Conservation (phyloP, 2,888 invertebrate species). For the Drosophila demipolita region DNA sequence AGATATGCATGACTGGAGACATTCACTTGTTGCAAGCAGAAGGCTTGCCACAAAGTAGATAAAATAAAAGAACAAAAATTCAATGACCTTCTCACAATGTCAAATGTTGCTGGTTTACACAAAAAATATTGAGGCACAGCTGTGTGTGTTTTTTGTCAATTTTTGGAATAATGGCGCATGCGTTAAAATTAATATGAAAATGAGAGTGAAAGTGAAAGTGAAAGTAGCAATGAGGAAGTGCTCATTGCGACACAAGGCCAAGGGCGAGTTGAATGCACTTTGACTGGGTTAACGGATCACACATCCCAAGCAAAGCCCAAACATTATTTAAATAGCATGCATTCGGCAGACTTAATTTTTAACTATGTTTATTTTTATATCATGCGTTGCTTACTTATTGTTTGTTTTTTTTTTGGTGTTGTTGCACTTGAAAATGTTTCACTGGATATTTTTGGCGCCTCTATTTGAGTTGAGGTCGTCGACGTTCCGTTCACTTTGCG, state of each 20-base stretch:
- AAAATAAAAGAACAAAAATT: slow-evolving; percentile 4
- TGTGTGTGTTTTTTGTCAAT: slow-evolving; percentile 27
- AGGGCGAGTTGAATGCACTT: slow-evolving; percentile 79
- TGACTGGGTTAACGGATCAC: slow-evolving; percentile 14
- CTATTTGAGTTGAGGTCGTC: slow-evolving; percentile 52
- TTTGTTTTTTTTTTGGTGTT: slow-evolving; percentile 21
- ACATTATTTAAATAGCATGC: neutral
- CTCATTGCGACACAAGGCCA: slow-evolving; percentile 58
- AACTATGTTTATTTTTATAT: slow-evolving; percentile 1
- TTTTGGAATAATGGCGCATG: slow-evolving; percentile 63
- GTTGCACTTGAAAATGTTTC: slow-evolving; percentile 35
- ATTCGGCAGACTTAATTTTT: slow-evolving; percentile 2
- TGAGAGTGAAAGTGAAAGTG: slow-evolving; percentile 61
- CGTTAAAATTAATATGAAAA: slow-evolving; percentile 48
- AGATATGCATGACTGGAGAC: neutral
- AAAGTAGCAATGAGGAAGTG: slow-evolving; percentile 22
- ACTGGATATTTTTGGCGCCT: slow-evolving; percentile 58
- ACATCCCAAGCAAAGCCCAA: neutral
- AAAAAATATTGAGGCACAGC: slow-evolving; percentile 56
- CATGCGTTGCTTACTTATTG: slow-evolving; percentile 58
- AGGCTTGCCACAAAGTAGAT: neutral
- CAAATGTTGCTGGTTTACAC: slow-evolving; percentile 52
- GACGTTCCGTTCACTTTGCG: slow-evolving; percentile 76
- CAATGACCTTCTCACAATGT: slow-evolving; percentile 74
- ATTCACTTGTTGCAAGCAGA: slow-evolving; percentile 54